Conservation (phyloP, 2,888 invertebrate species). For the Onthophagus sagittarius region DNA sequence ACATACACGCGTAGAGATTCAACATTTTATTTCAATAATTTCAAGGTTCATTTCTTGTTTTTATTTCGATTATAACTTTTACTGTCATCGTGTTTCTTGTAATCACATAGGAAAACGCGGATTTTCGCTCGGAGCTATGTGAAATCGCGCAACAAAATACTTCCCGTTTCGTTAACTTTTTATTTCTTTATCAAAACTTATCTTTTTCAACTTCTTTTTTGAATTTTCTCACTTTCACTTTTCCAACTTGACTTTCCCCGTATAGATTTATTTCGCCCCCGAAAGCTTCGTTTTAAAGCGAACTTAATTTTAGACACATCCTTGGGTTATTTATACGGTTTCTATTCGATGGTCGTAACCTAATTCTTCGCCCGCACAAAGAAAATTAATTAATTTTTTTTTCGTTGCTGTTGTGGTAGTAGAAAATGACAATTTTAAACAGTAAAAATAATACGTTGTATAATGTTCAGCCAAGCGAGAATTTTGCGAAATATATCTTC, state of each 20-base stretch:
- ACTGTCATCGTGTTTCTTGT: not conserved
- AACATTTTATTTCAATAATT: not conserved
- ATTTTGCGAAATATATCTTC: not conserved
- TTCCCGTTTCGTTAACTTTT: not conserved
- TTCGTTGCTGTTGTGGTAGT: not conserved
- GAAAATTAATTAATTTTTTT: not conserved
- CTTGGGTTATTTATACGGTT: not conserved
- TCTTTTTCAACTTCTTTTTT: not conserved
- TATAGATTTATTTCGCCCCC: not conserved
- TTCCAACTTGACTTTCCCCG: too few species aligned
- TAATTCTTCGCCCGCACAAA: not conserved
- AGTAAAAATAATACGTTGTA: too few species aligned
- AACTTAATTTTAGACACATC: not conserved
- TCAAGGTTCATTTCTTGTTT: not conserved
- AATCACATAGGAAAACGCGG: not conserved
- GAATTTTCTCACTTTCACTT: not conserved
- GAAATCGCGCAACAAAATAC: not conserved
- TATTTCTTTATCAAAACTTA: not conserved
- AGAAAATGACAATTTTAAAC: not conserved
- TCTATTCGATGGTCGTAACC: not conserved
- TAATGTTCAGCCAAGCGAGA: not conserved
- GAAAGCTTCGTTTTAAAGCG: not conserved
- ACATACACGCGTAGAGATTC: not conserved
- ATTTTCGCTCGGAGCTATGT: not conserved
- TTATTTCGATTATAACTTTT: not conserved